Evolutionary conservation across 1,140 invertebrate genomes (phyloP), one percentile per base, ranked within the genome.

Genomic region (Wiebesia pumilae): DNA sequence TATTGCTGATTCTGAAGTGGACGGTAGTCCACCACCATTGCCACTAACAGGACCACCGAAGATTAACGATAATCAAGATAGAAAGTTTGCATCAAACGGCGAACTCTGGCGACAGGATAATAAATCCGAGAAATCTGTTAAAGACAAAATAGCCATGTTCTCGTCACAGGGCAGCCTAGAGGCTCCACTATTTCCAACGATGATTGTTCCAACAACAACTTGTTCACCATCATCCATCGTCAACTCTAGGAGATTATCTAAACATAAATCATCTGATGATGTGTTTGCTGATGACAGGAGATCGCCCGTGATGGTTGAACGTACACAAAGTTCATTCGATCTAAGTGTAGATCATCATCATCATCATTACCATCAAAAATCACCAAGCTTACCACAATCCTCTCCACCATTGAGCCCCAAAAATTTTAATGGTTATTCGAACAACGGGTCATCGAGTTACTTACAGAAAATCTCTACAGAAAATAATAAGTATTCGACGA

Each of bases 91-190:
- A 0, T n/a, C 90, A 27, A 93, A 90, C 84, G 89, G 89, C 1
- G 91, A 93, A 47, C 86, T 88, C 2, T 92, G 96, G 92, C 93
- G 95, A 71, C 96, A 97, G 90, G 96, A 96, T 90, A 96, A 96
- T 89, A 96, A 96, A 90, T 97, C 96, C 83, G 96, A 96, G 91
- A 95, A 95, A 81, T 97, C 96, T 88, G 97, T 98, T 30, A 96
- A 96, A 89, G 97, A 97, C 90, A 97, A 97, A 93, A 98, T 98
- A 89, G 97, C 97, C 65, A 97, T 98, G 96, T 98, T 98, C 92
- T 97, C 97, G 12, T 93, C 92, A 27, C 91, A 91, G 77, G 91
- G 91, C 14, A 90, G 89, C 7, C 54, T 91, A 7, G 90, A 94
- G 51, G 88, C 91, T 27, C 91, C 91, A 1, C 84, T 91, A 9